These are phyloP conservation scores for Apostichopus leukothele DNA, from an alignment of 53 echinoderm and acorn worm species.

Conservation along the genomic window DNA sequence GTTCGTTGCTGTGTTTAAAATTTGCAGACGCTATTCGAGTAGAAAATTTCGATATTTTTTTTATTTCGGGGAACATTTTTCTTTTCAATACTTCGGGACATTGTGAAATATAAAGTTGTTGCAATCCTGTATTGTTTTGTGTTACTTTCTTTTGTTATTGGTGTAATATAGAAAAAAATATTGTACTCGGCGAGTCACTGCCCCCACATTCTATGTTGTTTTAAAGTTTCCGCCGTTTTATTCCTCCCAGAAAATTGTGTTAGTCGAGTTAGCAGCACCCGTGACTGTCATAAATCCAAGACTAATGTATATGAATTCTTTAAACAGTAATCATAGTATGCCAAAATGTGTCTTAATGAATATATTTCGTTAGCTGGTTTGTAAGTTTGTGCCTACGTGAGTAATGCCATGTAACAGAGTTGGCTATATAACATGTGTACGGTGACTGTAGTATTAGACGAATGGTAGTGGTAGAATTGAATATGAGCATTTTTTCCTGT, in stretches of 20 bases:
- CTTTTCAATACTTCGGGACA: neutral
- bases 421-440: no score
- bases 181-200: neutral
- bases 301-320: neutral
- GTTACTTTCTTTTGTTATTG: conserved; percentile 9
- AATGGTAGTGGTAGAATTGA: no score
- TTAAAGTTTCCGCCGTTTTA: conserved; percentile 43
- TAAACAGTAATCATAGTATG: no score
- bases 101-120: conserved; percentile 24
- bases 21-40: conserved; percentile 7
- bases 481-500: no score
- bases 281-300: neutral
- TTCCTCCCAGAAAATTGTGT: conserved; percentile 11
- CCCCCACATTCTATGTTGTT: conserved; percentile 10
- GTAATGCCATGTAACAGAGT: neutral
- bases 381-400: conserved; percentile 37
- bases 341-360: neutral
- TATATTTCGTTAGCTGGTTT: conserved; percentile 10
- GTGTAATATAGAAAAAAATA: neutral
- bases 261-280: neutral
- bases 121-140: neutral
- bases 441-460: no score
- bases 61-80: neutral
- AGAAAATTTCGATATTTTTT: conserved; percentile 27
- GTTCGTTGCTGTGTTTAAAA: neutral